These are phyloP conservation scores for Tinea pellionella DNA, from an alignment of 2,888 invertebrate genomes.

Conservation along the genomic window DNA sequence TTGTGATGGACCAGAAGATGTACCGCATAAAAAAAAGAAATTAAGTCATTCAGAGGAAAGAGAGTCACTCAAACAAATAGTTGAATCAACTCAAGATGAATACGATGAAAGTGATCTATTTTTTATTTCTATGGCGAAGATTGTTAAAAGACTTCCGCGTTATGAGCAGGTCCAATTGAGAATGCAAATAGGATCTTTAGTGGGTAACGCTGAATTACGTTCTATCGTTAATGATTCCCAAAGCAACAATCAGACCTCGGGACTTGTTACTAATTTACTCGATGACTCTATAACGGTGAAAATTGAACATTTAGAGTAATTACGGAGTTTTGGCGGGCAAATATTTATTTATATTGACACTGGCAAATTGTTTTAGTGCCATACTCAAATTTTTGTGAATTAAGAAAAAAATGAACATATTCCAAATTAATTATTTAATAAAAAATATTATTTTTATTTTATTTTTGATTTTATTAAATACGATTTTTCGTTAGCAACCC, in stretches of 20 bases:
- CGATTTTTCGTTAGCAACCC: too few relatives aligned
- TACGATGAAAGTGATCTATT: conserved; percentile 27
- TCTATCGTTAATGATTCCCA: conserved; percentile 13
- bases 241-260: neutral
- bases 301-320: too few relatives aligned
- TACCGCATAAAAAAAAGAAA: conserved; percentile 15
- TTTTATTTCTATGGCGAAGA: conserved; percentile 29
- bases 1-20: conserved; percentile 3
- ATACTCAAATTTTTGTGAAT: too few relatives aligned
- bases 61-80: conserved; percentile 17
- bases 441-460: too few relatives aligned
- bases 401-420: too few relatives aligned
- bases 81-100: conserved; percentile 16
- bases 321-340: too few relatives aligned
- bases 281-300: too few relatives aligned
- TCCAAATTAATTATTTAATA: too few relatives aligned
- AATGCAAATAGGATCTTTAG: conserved; percentile 24
- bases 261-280: neutral
- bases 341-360: too few relatives aligned
- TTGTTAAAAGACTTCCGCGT: conserved; percentile 26
- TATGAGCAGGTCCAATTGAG: conserved; percentile 25
- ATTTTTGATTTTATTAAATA: too few relatives aligned
- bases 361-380: too few relatives aligned
- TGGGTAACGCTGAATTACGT: conserved; percentile 23
- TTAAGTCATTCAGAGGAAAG: conserved; percentile 16